Evolutionary conservation across 2,113 vertebrate genomes (phyloP), one percentile per base, ranked within the genome.

Genomic region (Callorhinus ursinus): DNA sequence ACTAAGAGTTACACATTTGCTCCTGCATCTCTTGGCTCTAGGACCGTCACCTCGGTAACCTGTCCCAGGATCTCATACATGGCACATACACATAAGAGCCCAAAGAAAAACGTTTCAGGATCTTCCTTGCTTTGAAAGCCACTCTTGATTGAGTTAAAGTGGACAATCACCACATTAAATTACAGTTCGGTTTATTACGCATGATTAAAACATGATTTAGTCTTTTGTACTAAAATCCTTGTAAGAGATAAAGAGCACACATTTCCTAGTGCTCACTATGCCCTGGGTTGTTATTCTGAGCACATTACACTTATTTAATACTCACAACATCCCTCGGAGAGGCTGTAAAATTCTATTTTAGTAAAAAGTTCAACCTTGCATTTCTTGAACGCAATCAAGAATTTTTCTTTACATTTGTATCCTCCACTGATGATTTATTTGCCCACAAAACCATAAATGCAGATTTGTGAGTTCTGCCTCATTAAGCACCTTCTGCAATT

Each of bases 391-490:
- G 42, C 77, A 77, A 86, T 84, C 88, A 84, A 69, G 59, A 90
- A 67, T 57, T 87, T 95, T 74, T 71, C 86, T 97, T 81, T 88
- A 61, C 69, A 63, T 86, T 31, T 80, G 53, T 53, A 39, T 39
- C 92, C 53, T 84, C 69, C 33, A 22, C 4, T 65, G 53, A 67
- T 93, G 85, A 96, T 57, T 93, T 91, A 94, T 81, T 69, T 93
- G 67, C n/a, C 49, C 94, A 94, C 46, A 83, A 49, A 97, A 95
- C 51, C 67, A 33, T 24, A 95, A 93, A 94, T 71, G 88, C 77
- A 72, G 89, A 90, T 90, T 76, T 93, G 59, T 88, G 94, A 79
- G 90, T 88, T 96, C 94, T 88, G 83, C 92, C 88, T 94, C 90
- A 87, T 90, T 94, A 96, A 71, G 24, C 16, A n/a, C 31, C n/a